These are phyloP conservation scores for Machaerirhynchus nigripectus DNA, from an alignment of 2,113 vertebrate genomes.

Conservation along the genomic window DNA sequence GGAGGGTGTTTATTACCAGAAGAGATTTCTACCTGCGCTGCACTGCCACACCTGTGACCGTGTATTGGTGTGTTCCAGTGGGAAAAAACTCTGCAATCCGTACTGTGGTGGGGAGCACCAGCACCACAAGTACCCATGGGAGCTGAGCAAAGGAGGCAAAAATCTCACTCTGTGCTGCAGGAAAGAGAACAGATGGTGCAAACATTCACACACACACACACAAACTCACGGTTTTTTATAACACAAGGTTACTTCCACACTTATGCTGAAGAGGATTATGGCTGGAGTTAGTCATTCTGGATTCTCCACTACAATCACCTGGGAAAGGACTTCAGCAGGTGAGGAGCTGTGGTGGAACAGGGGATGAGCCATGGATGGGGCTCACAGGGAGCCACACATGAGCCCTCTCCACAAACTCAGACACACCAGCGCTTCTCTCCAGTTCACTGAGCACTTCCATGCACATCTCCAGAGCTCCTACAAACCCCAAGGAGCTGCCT, in stretches of 20 bases:
- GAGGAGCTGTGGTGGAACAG: background rate
- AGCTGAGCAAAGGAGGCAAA: background rate
- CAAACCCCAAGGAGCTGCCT: background rate
- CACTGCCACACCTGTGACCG: background rate
- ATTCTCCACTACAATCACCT: background rate
- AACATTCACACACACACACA: background rate
- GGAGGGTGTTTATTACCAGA: background rate
- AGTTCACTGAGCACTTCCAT: background rate
- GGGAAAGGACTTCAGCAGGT: background rate
- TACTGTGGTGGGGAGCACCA: background rate
- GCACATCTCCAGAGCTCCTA: background rate
- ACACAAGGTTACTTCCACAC: background rate
- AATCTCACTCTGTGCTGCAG: background rate
- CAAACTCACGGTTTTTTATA: background rate
- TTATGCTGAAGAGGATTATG: background rate
- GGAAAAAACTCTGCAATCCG: background rate
- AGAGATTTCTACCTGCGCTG: background rate
- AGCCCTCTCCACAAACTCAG: fast-evolving
- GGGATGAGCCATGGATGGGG: background rate
- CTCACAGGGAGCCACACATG: fast-evolving
- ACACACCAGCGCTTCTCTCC: background rate
- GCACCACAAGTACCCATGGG: background rate
- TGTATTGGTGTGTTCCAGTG: background rate
- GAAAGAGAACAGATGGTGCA: slow-evolving; percentile 35
- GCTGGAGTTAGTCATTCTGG: background rate